These are phyloP conservation scores for Thripadectes ignobilis DNA, from an alignment of 2,797 vertebrate genomes.

Conservation along the genomic window DNA sequence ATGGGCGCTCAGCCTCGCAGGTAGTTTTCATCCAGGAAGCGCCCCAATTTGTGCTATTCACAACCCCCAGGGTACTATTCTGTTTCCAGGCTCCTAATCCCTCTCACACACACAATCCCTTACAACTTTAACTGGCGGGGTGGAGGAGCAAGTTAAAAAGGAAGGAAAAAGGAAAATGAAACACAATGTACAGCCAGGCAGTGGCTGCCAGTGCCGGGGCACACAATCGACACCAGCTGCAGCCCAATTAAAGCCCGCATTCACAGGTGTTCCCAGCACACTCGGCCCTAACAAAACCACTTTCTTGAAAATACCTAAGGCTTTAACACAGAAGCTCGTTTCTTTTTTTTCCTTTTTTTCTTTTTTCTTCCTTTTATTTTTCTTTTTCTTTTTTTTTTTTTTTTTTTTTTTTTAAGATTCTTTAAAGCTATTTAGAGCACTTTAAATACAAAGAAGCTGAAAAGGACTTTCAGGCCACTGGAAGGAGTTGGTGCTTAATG, in stretches of 20 bases:
- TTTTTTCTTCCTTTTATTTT: background rate
- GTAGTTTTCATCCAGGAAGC: constrained; percentile 68
- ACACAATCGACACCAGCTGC: constrained; percentile 74
- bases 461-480: constrained; percentile 61
- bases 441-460: constrained; percentile 74
- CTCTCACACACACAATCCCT: constrained; percentile 62
- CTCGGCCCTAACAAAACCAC: constrained; percentile 67
- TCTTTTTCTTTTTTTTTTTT: background rate
- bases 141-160: constrained; percentile 69
- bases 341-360: constrained; percentile 33
- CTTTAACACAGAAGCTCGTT: constrained; percentile 59
- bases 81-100: constrained; percentile 72
- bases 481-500: constrained; percentile 50
- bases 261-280: constrained; percentile 78
- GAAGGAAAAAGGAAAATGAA: constrained; percentile 56
- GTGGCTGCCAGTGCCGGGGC: constrained; percentile 47
- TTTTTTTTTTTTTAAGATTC: background rate
- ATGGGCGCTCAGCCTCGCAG: constrained; percentile 42
- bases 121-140: constrained; percentile 56
- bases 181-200: constrained; percentile 57
- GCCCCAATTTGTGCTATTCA: constrained; percentile 52
- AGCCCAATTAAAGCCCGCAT: constrained; percentile 76
- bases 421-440: constrained; percentile 73
- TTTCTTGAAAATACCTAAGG: constrained; percentile 75
- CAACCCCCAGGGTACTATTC: constrained; percentile 66